Evolutionary conservation across 2,113 vertebrate species (phyloP), one percentile per base, ranked within the genome.

Genomic region (Cynoglossus semilaevis): DNA sequence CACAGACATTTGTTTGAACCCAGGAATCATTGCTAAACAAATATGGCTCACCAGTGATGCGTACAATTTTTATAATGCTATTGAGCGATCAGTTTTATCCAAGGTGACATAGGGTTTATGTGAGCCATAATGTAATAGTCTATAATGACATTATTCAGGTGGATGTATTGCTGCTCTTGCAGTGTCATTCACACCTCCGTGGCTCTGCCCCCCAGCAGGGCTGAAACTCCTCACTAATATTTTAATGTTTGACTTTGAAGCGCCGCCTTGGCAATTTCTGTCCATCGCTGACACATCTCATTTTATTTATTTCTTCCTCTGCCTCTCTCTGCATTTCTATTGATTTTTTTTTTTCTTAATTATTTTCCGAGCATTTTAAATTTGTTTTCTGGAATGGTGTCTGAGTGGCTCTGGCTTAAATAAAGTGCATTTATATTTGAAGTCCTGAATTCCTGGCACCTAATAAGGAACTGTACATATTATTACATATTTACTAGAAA

Each of bases 61-160:
- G 73, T 77, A 62, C 49, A n/a, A 68, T 69, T 78, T 77, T 76
- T 68, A 67, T 81, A 80, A 75, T 58, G 72, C 68, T 81, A 67
- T 75, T 77, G 81, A 81, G 74, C 43, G 18, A 72, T 81, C 66
- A 58, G 55, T 69, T 79, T 80, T 77, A 82, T 85, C 62, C 77
- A 82, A 88, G 76, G 79, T 87, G 86, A 85, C 79, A 68, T 62
- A 72, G 49, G 76, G 70, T 85, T 87, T 87, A 84, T 85, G 78
- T 79, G 79, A 72, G 72, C 69, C 68, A 63, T 82, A 81, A 80
- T 83, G 64, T 70, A 80, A 79, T 82, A 63, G 66, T 73, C 73
- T 77, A 54, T 86, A 83, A 86, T 83, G 69, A 75, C 71, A 72
- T 85, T 79, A 82, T 79, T 65, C 63, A 76, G 71, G 53, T 85